Percentiles rank a stretch among this genome's conserved stretches.
These are phyloP conservation scores for Protomyctophum bolini DNA, from an alignment of 2,113 vertebrate genomes.

Conservation along the genomic window DNA sequence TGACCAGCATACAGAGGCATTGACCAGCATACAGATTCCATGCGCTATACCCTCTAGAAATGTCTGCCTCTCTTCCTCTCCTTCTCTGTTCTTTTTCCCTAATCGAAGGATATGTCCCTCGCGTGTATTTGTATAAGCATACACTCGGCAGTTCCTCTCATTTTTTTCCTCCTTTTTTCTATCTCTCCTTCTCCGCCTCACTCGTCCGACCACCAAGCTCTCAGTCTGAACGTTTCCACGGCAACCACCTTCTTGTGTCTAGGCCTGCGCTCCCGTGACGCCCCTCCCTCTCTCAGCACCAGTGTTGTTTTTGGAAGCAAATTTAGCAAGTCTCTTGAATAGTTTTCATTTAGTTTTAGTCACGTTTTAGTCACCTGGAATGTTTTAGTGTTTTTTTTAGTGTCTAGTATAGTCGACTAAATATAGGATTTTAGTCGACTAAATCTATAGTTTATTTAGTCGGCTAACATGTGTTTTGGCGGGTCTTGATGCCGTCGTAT, in stretches of 20 bases:
- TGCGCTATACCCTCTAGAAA: neutral
- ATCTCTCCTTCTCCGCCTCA: conserved; percentile 54
- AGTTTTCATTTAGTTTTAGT: too few relatives aligned
- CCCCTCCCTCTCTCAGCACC: conserved; percentile 70
- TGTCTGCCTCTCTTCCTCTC: neutral
- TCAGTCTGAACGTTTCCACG: conserved; percentile 78
- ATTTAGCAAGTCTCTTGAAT: too few relatives aligned
- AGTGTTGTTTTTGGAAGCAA: too few relatives aligned
- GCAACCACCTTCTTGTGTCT: conserved; percentile 80
- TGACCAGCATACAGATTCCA: too few relatives aligned
- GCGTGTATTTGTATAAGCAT: conserved; percentile 39
- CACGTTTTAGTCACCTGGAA: too few relatives aligned
- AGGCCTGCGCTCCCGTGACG: conserved; percentile 71
- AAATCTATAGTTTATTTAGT: too few relatives aligned
- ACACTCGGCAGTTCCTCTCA: conserved; percentile 19
- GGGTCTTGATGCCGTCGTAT: too few relatives aligned
- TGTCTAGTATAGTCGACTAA: too few relatives aligned
- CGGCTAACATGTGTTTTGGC: too few relatives aligned
- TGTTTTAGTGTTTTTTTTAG: too few relatives aligned
- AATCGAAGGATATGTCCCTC: conserved; percentile 33
- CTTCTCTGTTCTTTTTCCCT: conserved; percentile 17
- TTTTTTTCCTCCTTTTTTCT: conserved; percentile 36
- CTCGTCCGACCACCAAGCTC: conserved; percentile 63
- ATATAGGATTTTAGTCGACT: too few relatives aligned
- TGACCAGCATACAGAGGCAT: too few relatives aligned